These are phyloP conservation scores for Endotricha flammealis DNA, from an alignment of 2,888 invertebrate species.

Conservation along the genomic window DNA sequence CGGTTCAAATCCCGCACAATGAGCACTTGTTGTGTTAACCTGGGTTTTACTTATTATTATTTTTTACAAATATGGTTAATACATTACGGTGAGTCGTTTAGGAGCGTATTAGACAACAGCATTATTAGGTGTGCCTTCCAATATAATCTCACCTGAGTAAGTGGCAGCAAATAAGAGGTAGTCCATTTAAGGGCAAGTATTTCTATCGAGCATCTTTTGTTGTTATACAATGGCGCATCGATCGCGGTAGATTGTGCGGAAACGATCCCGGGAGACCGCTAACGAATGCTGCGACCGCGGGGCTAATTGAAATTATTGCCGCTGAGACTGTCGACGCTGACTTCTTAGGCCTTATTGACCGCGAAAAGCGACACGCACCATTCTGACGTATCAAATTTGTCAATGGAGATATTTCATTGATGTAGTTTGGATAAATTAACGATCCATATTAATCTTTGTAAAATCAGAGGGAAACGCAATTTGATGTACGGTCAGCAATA, in stretches of 20 bases:
- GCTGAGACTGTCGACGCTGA: constrained; percentile 15
- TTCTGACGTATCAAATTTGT: too few relatives aligned
- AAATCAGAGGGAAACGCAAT: too few relatives aligned
- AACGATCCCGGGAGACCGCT: constrained; percentile 55
- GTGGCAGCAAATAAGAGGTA: constrained; percentile 59
- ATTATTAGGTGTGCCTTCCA: not conserved
- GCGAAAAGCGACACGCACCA: not conserved
- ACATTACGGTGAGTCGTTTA: too few relatives aligned
- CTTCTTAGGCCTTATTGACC: constrained; percentile 2
- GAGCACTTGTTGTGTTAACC: too few relatives aligned
- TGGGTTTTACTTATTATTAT: too few relatives aligned
- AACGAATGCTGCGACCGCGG: constrained; percentile 49
- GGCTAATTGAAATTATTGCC: constrained; percentile 65
- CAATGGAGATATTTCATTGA: too few relatives aligned
- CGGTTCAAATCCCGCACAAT: too few relatives aligned
- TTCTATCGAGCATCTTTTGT: constrained; percentile 67
- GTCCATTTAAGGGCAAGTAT: constrained; percentile 58
- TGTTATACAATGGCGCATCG: constrained; percentile 66
- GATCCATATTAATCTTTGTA: too few relatives aligned
- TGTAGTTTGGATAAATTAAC: too few relatives aligned
- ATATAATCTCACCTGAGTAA: constrained; percentile 24
- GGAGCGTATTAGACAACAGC: not conserved
- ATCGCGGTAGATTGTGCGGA: constrained; percentile 57
- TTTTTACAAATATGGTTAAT: too few relatives aligned
- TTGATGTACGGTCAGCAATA: too few relatives aligned